Percentiles rank a stretch among this genome's conserved stretches.
Evolutionary conservation across 1,140 invertebrate species (phyloP).

Genomic region (Bicyclus anynana): DNA sequence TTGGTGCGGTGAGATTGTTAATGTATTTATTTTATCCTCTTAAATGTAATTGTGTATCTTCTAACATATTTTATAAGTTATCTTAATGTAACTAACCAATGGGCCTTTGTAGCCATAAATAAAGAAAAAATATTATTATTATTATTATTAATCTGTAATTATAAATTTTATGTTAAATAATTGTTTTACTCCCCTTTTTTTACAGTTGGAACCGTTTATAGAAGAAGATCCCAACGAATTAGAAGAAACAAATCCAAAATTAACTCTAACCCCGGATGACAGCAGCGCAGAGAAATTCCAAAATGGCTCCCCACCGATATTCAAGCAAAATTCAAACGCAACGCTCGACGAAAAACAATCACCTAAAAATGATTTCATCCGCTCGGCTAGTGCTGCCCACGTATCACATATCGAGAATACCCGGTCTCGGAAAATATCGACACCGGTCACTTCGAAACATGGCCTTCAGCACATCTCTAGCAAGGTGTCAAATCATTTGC

Average conservation of each 20-base stretch:
- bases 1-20: too few species aligned
- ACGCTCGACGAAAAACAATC: slow-evolving; percentile 38
- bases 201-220: slow-evolving; percentile 56
- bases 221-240: slow-evolving; percentile 51
- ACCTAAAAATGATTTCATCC: slow-evolving; percentile 58
- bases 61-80: too few species aligned
- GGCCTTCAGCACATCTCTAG: slow-evolving; percentile 55
- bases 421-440: slow-evolving; percentile 60
- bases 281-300: slow-evolving; percentile 31
- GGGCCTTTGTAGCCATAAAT: too few species aligned
- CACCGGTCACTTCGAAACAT: slow-evolving; percentile 48
- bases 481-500: slow-evolving; percentile 48
- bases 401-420: slow-evolving; percentile 53
- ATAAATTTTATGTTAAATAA: too few species aligned
- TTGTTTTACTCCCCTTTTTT: slow-evolving; percentile 5
- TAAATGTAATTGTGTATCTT: too few species aligned
- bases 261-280: slow-evolving; percentile 52
- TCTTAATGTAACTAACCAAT: too few species aligned
- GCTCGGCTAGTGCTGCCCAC: slow-evolving; percentile 76
- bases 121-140: too few species aligned
- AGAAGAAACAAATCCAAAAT: slow-evolving; percentile 40
- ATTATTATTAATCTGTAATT: background rate
- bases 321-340: slow-evolving; percentile 44
- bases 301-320: slow-evolving; percentile 56
- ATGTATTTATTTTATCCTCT: too few species aligned